Percentiles rank a stretch among this genome's conserved stretches.
Conservation (phyloP, 2,113 vertebrate genomes). For the Eidolon helvum region DNA sequence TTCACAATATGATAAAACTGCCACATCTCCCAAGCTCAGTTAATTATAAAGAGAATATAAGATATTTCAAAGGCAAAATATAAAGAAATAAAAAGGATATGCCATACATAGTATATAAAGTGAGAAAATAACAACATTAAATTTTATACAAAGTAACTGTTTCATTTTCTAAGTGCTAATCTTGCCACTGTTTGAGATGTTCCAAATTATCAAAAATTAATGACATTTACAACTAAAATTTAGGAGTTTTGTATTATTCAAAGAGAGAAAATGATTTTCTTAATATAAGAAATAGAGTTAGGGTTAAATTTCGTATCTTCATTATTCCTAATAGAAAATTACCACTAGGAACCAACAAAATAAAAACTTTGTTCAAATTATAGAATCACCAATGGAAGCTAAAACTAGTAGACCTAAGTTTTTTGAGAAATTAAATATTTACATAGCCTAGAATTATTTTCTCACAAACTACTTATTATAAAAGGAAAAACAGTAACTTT, state of each 20-base stretch:
- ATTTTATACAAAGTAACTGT: background rate
- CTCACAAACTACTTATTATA: background rate
- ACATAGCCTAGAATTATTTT: background rate
- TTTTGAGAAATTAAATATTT: background rate
- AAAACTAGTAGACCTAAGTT: background rate
- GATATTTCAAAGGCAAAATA: conserved; percentile 31
- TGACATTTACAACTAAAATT: background rate
- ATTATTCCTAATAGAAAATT: conserved; percentile 12
- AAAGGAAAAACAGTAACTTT: background rate
- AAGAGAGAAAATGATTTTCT: background rate
- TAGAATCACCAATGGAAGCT: background rate
- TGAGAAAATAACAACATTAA: background rate
- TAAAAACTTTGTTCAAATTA: background rate
- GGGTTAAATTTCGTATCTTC: background rate
- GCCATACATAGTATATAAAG: background rate
- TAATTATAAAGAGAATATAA: background rate
- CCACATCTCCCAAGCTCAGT: background rate
- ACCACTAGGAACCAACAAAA: background rate
- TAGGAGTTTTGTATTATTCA: background rate
- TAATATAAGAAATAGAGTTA: background rate
- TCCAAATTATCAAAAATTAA: background rate
- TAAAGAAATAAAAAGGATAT: background rate
- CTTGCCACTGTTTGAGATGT: background rate
- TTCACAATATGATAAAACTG: background rate
- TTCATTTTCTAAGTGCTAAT: conserved; percentile 15